Base-by-base conservation (phyloP, 1,140 invertebrate species). In the Hyles vespertilio region DNA sequence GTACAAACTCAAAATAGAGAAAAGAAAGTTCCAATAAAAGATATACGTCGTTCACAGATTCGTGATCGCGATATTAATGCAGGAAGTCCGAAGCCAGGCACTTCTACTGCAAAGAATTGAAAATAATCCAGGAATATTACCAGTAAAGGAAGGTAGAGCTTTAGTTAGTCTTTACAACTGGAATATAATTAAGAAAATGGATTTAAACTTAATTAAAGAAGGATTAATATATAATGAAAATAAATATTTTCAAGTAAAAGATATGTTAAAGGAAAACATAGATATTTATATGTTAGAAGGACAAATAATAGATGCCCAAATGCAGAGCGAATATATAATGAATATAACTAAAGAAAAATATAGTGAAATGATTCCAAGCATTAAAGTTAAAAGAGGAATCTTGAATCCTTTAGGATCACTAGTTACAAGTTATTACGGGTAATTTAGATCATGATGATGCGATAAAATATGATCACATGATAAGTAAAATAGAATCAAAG, bases 1-100 rank as follows among this genome's bases (percentile, higher is more conserved):
- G 47, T 65, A 46, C 44, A 44, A 48, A 11, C 82, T 90, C 61
- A 78, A 81, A 70, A 47, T 64, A 51, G 81, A 76, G 32, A 75
- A 22, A 59, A 32, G 48, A 53, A 80, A 85, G 62, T 59, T 9
- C 56, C 33, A 71, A 77, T 56, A 43, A 74, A 63, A 52, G 47
- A 63, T n/a, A 61, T 61, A 47, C 54, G 59, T 32, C 48, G 11
- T 50, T 32, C 48, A 32, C 48, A 50, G 48, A 22, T 50, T 6
- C 12, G 48, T 50, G 32, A 32, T 51, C 22, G 22, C 2, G 9
- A 22, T 51, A 53, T 12, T 55, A 48, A 6, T 51, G 40, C 53
- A 49, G 3, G 51, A 32, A 48, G 54, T 48, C 56, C 56, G 40
- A 51, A 47, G 49, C 63, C 59, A 48, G 63, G 56, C 56, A 56